Evolutionary conservation across 2,888 invertebrate genomes (phyloP).

Genomic region (Pterobdella sp.): DNA sequence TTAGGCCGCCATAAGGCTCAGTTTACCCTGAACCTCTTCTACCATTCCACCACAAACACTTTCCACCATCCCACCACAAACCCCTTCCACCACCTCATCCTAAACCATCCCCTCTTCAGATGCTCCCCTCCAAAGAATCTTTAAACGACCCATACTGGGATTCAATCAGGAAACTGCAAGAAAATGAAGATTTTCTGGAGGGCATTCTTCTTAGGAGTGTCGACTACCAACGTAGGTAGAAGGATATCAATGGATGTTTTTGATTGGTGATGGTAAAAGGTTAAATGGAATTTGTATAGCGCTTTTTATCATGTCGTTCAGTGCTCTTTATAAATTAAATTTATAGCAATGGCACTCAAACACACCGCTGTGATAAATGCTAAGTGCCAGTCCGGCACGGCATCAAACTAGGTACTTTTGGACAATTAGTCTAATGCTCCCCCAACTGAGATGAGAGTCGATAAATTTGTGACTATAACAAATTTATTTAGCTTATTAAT

Average conservation of each 20-base stretch:
- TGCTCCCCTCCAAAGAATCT: background rate
- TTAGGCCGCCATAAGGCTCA: background rate
- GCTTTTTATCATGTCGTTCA: background rate
- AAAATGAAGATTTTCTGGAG: slow-evolving; percentile 41
- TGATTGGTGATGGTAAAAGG: background rate
- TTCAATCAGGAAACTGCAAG: slow-evolving; percentile 31
- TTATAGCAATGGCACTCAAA: too few relatives aligned
- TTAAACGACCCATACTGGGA: slow-evolving; percentile 33
- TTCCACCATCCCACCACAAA: background rate
- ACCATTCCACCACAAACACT: background rate
- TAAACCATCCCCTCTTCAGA: slow-evolving; percentile 20
- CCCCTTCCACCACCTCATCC: too few relatives aligned
- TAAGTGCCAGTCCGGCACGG: too few relatives aligned
- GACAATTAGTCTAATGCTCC: too few relatives aligned
- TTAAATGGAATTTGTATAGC: background rate
- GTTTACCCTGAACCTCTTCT: background rate
- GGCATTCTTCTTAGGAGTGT: slow-evolving; percentile 43
- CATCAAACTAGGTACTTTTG: too few relatives aligned
- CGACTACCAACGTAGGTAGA: slow-evolving; percentile 40
- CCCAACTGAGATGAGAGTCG: too few relatives aligned
- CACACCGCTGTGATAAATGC: too few relatives aligned
- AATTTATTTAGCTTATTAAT: too few relatives aligned
- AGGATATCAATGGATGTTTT: background rate
- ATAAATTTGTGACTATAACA: too few relatives aligned
- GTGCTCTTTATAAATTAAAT: too few relatives aligned